Evolutionary conservation across 23 tunicate genomes (phyloP).

Genomic region (Oikopleura dioica): DNA sequence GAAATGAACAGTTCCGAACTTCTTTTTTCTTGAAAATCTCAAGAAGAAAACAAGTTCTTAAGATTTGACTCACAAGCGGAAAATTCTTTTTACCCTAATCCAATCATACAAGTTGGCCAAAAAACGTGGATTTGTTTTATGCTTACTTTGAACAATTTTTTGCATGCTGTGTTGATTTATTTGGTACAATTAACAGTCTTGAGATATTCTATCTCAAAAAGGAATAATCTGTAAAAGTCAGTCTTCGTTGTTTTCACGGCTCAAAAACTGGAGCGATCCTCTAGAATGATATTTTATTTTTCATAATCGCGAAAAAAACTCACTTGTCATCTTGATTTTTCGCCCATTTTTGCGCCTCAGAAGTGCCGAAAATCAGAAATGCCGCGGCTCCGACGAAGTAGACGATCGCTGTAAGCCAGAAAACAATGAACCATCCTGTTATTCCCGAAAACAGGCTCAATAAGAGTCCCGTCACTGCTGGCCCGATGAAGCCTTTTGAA

Average conservation of each 20-base stretch:
- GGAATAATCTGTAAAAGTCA: no score
- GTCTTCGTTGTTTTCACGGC: no score
- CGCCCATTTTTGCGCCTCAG: conserved; percentile 18
- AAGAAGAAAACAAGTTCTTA: no score
- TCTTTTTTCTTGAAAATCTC: no score
- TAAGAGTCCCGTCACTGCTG: neutral
- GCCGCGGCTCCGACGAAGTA: conserved; percentile 9
- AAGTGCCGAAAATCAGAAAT: conserved; percentile 15
- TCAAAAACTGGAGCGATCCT: no score
- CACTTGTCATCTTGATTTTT: neutral
- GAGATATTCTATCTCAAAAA: no score
- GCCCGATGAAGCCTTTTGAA: neutral
- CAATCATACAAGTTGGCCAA: no score
- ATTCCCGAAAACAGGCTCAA: neutral
- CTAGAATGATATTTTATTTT: no score
- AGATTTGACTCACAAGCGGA: no score
- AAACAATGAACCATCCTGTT: conserved; percentile 12
- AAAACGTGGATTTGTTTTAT: neutral
- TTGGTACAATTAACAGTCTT: neutral
- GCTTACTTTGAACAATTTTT: neutral
- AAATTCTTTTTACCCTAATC: no score
- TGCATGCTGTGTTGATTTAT: neutral
- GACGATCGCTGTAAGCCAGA: conserved; percentile 14
- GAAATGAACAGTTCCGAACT: no score
- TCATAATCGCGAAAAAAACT: neutral